Evolutionary conservation across 2,113 vertebrate species (phyloP), one percentile per base, ranked within the genome.

Genomic region (Osmerus eperlanus): DNA sequence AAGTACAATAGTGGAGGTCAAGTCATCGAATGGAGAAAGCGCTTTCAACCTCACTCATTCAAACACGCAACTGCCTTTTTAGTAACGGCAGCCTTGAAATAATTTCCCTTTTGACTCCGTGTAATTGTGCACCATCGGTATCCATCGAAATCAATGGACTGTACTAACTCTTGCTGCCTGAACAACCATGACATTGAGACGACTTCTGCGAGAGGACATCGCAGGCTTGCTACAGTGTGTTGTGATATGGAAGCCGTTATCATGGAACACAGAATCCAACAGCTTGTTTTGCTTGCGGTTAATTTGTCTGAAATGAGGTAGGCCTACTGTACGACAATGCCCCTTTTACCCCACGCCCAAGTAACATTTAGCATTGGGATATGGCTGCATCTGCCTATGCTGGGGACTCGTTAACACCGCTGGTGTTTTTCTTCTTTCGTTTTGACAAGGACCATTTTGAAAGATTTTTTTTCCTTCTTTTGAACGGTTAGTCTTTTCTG

Each of bases 221-320:
- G 12, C 1, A 47, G 9, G 41, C 41, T 47, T 9, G 41, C 15
- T 23, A n/a, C 62, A 52, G 1, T 6, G 63, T 55, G 61, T 69
- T 56, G 25, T 13, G 0, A 70, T 67, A 47, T 41, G 66, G 80
- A 78, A 55, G 67, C 51, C 11, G 63, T 54, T 32, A 59, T 64
- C 58, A 77, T 54, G 2, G 2, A 29, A 60, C 56, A 66, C 0
- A 0, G 2, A 23, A 41, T 73, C 55, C 56, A 16, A 19, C 3
- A 18, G 59, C 70, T 75, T 68, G 61, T 66, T 51, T 47, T 47
- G 72, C 76, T 55, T 58, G 19, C 67, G 68, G 54, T 75, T 36
- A 47, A 76, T 66, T 70, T 29, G 64, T 75, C 72, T 60, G 62
- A 60, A 83, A 80, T 71, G 64, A 80, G 60, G 18, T 73, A 3